These are phyloP conservation scores for Lepisosteus oculatus DNA, from an alignment of 2,113 vertebrate genomes.

Conservation along the genomic window DNA sequence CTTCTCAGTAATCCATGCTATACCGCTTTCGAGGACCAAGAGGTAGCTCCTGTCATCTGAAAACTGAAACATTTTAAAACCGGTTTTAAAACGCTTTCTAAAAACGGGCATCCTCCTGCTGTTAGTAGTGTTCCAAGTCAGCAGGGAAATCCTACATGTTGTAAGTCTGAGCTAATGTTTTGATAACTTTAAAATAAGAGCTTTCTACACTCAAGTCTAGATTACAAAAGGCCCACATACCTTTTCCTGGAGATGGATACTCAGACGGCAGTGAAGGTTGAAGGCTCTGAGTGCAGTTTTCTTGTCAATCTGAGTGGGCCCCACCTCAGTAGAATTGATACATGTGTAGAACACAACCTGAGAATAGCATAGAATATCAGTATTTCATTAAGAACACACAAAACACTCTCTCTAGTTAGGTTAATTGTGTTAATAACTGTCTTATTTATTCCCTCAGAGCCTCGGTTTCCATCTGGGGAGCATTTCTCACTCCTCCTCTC, in stretches of 20 bases:
- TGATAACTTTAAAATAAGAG: no score
- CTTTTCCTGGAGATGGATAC: conserved; percentile 78
- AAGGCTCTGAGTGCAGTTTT: conserved; percentile 74
- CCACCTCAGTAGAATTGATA: conserved; percentile 48
- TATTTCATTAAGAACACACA: background rate
- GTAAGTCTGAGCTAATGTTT: no score
- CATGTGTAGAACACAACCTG: conserved; percentile 67
- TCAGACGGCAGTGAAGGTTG: conserved; percentile 67
- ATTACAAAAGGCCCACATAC: conserved; percentile 51
- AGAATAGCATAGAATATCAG: conserved; percentile 7
- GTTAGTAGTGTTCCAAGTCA: no score
- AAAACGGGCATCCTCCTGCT: no score
- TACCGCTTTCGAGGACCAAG: conserved; percentile 64
- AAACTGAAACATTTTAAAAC: conserved; percentile 55
- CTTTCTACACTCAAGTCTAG: no score
- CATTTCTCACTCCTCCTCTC: no score
- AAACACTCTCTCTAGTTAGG: background rate
- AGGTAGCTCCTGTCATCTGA: conserved; percentile 71
- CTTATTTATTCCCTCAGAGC: no score
- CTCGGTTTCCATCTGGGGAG: no score
- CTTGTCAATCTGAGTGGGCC: conserved; percentile 38
- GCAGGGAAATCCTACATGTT: no score
- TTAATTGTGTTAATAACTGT: background rate
- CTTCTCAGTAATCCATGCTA: conserved; percentile 74
- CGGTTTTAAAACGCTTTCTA: background rate